These are phyloP conservation scores for Pentalonia nigronervosa DNA, from an alignment of 1,140 invertebrate species.

Conservation along the genomic window DNA sequence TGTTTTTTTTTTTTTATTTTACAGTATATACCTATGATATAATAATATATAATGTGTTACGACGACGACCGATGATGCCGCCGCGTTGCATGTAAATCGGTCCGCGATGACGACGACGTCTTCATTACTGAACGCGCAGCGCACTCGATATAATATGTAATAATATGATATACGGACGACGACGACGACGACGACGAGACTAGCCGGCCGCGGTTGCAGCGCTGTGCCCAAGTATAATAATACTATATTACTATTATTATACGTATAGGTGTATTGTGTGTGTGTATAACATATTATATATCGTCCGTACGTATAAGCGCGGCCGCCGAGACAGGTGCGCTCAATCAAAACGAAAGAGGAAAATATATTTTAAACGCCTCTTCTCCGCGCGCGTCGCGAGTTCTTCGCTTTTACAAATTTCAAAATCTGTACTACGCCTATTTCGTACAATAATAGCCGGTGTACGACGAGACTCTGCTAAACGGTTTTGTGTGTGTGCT, in stretches of 20 bases:
- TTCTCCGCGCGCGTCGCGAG: not conserved
- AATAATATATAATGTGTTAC: not conserved
- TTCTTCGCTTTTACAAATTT: constrained; percentile 6
- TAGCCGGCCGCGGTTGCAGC: not conserved
- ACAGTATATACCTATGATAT: not conserved
- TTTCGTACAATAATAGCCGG: not conserved
- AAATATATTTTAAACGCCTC: not conserved
- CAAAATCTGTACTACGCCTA: constrained; percentile 14
- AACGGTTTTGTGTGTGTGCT: not conserved
- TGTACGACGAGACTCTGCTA: not conserved
- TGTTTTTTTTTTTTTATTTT: constrained; percentile 20
- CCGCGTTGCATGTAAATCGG: constrained; percentile 32
- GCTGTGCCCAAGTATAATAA: not conserved
- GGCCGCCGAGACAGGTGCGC: not conserved
- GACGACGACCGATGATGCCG: not conserved
- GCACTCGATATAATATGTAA: not conserved
- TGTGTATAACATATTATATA: not conserved
- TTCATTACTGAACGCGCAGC: constrained; percentile 30
- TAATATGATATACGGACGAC: not conserved
- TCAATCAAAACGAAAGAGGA: not conserved
- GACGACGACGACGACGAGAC: not conserved
- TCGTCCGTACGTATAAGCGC: not conserved
- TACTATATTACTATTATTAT: not conserved
- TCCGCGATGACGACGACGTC: not conserved
- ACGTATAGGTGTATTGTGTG: not conserved